Conservation (phyloP, 2,113 vertebrate genomes). For the Syngnathus scovelli region DNA sequence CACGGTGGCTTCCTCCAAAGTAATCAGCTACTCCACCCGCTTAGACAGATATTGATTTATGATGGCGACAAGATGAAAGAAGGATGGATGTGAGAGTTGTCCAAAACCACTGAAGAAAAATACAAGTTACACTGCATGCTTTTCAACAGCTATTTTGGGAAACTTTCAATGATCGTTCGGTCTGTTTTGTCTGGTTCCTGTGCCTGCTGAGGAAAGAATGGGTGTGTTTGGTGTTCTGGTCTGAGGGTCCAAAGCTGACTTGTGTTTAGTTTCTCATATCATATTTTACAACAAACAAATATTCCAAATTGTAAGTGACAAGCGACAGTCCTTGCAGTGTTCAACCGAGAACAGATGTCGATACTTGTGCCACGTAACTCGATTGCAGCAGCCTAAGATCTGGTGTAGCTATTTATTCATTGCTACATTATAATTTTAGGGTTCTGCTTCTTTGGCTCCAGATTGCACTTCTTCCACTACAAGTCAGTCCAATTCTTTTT, state of each 20-base stretch:
- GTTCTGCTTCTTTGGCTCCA: constrained; percentile 40
- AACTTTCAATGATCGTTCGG: constrained; percentile 24
- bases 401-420: constrained; percentile 25
- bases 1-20: constrained; percentile 63
- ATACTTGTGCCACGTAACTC: constrained; percentile 8
- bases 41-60: constrained; percentile 62
- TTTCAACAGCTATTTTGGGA: constrained; percentile 38
- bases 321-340: neutral
- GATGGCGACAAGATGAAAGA: constrained; percentile 46
- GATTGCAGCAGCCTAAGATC: constrained; percentile 3
- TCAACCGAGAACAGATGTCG: constrained; percentile 14
- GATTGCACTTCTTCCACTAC: constrained; percentile 40
- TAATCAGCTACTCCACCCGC: constrained; percentile 58
- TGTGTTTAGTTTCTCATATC: neutral
- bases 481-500: constrained; percentile 26
- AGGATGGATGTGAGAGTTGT: constrained; percentile 31
- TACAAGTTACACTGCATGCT: neutral
- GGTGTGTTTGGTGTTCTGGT: constrained; percentile 22
- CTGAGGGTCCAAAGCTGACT: constrained; percentile 19
- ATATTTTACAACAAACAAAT: neutral
- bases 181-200: constrained; percentile 43
- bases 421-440: constrained; percentile 52
- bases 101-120: constrained; percentile 38
- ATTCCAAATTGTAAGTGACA: neutral
- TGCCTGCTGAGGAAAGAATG: constrained; percentile 29